Conservation (phyloP, 1,140 invertebrate species). For the Aleiodes sp. region DNA sequence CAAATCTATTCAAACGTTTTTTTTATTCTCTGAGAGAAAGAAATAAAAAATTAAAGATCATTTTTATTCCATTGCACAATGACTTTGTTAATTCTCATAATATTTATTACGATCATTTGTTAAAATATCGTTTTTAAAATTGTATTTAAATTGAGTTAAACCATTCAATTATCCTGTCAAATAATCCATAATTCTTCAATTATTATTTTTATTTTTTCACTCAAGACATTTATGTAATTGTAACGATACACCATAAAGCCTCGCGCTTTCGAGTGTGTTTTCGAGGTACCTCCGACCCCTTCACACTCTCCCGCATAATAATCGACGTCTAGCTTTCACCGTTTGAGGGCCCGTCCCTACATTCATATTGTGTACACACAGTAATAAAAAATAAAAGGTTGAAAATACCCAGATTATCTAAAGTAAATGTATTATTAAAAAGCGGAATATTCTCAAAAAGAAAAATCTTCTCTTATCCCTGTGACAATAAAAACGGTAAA, state of each 20-base stretch:
- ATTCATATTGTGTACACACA: not conserved
- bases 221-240: slow-evolving; percentile 24
- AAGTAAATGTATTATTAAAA: not conserved
- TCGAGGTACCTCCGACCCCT: not conserved
- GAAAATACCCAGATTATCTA: slow-evolving; percentile 1
- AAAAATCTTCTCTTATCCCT: not conserved
- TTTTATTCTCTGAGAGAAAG: slow-evolving; percentile 3
- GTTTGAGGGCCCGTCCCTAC: slow-evolving; percentile 19
- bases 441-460: not conserved
- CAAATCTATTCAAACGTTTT: slow-evolving; percentile 15
- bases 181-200: not conserved
- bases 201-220: not conserved
- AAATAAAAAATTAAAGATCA: not conserved
- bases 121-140: too few species aligned
- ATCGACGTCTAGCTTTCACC: slow-evolving; percentile 29
- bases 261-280: slow-evolving; percentile 2
- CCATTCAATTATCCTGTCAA: not conserved
- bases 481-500: not conserved
- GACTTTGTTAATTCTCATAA: too few species aligned
- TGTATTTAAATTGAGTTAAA: not conserved
- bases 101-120: too few species aligned
- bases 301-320: slow-evolving; percentile 17
- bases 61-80: not conserved
- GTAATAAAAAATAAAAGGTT: not conserved
- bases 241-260: slow-evolving; percentile 15